Percentiles rank a stretch among this genome's conserved stretches.
Evolutionary conservation across 2,113 vertebrate genomes (phyloP).

Genomic region (Steatornis caripensis): DNA sequence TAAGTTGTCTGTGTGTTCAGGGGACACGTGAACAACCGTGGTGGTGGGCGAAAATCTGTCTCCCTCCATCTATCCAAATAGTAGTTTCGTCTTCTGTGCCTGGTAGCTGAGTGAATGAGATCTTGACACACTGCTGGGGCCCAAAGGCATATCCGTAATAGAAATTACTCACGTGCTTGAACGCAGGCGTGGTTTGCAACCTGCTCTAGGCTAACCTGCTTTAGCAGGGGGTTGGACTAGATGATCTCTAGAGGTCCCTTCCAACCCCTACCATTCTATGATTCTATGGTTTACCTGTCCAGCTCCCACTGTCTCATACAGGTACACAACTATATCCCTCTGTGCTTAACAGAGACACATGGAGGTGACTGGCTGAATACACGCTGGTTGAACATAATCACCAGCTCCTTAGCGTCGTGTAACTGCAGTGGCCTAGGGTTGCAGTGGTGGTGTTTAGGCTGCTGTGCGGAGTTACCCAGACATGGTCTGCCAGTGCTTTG

Average conservation of each 20-base stretch:
- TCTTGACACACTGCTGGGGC: background rate
- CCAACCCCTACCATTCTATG: too few species aligned
- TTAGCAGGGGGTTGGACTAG: too few species aligned
- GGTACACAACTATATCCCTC: too few species aligned
- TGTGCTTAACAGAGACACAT: too few species aligned
- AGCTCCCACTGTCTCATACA: background rate
- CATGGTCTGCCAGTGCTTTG: background rate
- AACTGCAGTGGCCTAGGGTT: background rate
- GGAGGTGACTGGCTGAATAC: too few species aligned
- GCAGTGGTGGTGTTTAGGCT: too few species aligned
- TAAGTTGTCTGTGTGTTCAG: background rate
- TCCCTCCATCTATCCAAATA: background rate
- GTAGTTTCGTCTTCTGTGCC: background rate
- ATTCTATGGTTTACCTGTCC: background rate
- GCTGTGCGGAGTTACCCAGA: background rate
- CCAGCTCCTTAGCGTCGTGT: background rate
- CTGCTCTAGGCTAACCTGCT: too few species aligned
- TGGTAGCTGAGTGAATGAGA: background rate
- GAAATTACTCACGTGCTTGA: background rate
- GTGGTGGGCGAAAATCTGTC: background rate
- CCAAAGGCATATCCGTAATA: background rate
- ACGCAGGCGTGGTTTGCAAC: too few species aligned
- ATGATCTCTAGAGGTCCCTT: too few species aligned
- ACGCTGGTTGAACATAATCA: background rate
- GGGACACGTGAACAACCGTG: background rate